phyloP scores from a whole-genome alignment of 2,113 vertebrate species.

The Sula dactylatra region DNA sequence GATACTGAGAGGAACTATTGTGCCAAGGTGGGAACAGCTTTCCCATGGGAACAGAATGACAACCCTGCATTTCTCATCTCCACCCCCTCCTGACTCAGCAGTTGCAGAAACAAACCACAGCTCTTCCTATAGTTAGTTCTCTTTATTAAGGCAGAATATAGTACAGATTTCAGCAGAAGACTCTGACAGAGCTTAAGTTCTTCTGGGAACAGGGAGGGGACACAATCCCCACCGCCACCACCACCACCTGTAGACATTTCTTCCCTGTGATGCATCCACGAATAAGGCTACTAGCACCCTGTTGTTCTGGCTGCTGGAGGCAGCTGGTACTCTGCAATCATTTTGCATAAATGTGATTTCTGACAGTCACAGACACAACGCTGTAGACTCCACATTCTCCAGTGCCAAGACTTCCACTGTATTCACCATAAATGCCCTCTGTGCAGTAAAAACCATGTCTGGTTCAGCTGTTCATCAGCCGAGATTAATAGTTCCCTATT shows the following conservation, averaged over 20 bases:
- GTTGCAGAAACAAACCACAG: neutral
- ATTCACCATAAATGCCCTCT: neutral
- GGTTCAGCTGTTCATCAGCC: neutral
- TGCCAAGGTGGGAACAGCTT: neutral
- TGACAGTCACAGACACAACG: neutral
- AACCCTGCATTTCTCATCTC: neutral
- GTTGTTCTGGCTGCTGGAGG: neutral
- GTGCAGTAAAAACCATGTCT: neutral
- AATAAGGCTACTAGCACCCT: neutral
- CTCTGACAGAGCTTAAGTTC: neutral
- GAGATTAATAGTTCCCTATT: neutral
- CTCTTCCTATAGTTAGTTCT: neutral
- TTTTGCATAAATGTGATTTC: neutral
- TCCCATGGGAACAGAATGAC: neutral
- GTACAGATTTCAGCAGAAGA: neutral
- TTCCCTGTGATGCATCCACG: neutral
- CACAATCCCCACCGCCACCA: neutral
- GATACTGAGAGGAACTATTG: neutral
- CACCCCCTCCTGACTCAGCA: slow-evolving; percentile 22
- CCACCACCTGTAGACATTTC: neutral
- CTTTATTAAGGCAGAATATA: neutral
- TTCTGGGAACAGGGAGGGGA: neutral
- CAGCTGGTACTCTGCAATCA: neutral
- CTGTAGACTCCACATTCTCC: neutral
- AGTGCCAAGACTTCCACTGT: neutral